Evolutionary conservation across 1,140 invertebrate genomes (phyloP).

Genomic region (Cydia splendana): DNA sequence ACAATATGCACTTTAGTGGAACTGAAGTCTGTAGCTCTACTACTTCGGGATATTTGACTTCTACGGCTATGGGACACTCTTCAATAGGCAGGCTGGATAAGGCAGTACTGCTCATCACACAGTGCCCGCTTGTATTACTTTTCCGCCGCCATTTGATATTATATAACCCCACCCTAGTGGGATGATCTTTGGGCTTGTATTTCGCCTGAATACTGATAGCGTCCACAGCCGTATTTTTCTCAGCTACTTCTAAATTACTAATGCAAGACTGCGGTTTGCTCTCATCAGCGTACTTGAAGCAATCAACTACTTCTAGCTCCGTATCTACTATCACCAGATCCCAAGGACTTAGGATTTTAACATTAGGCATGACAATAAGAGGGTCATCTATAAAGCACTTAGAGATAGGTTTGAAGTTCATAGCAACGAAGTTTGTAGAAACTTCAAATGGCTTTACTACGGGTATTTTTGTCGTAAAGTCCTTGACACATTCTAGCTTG

Average conservation of each 20-base stretch:
- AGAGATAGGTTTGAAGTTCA: slow-evolving; percentile 83
- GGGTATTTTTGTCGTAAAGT: slow-evolving; percentile 82
- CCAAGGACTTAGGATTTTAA: slow-evolving; percentile 86
- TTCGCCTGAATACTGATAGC: slow-evolving; percentile 72
- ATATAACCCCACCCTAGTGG: slow-evolving; percentile 85
- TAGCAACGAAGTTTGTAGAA: slow-evolving; percentile 83
- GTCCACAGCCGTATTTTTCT: slow-evolving; percentile 72
- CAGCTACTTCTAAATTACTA: slow-evolving; percentile 64
- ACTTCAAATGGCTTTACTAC: slow-evolving; percentile 87
- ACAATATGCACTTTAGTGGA: slow-evolving; percentile 85
- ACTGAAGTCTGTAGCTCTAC: slow-evolving; percentile 87
- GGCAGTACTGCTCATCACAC: slow-evolving; percentile 72
- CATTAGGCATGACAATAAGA: slow-evolving; percentile 85
- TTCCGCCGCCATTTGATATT: slow-evolving; percentile 89
- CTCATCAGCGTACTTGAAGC: slow-evolving; percentile 65
- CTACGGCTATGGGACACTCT: slow-evolving; percentile 85
- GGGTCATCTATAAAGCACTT: slow-evolving; percentile 85
- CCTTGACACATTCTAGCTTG: slow-evolving; percentile 79
- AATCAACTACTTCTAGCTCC: slow-evolving; percentile 81
- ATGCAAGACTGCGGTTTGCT: slow-evolving; percentile 62
- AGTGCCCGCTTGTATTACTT: slow-evolving; percentile 49
- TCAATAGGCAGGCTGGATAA: slow-evolving; percentile 82
- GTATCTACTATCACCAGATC: slow-evolving; percentile 84
- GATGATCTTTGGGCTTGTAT: slow-evolving; percentile 77
- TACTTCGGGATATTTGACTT: slow-evolving; percentile 86